Base-by-base conservation (phyloP, 2,113 vertebrate genomes). In the Corvus cornix region DNA sequence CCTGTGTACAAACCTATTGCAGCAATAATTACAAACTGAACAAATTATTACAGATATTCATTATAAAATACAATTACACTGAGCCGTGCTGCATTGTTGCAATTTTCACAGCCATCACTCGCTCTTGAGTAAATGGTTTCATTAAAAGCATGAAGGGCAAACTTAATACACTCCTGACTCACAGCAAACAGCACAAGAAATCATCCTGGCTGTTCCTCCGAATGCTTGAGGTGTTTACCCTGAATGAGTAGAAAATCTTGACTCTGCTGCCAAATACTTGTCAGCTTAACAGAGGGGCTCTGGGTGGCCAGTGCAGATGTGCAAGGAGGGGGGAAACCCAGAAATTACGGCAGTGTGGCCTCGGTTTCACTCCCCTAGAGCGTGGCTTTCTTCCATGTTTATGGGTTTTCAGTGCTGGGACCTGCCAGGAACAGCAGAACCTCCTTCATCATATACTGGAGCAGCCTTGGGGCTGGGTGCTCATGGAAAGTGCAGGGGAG, bases 51-150 rank as follows among this genome's bases (percentile, higher is more conserved):
- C 39, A 82, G 84, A 84, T 92, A 87, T 68, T 95, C 68, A 77
- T 96, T 94, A 90, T 48, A 56, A 92, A 87, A 75, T 49, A 55
- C n/a, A 91, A 94, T 96, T 93, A 86, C 64, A 17, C 77, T 10
- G 60, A 51, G 21, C 63, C 2, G 1, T 66, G 43, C 80, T 82
- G 73, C 33, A 46, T 66, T 81, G 79, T 86, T 93, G 26, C 76
- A 69, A 74, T 95, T 83, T 37, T 60, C 79, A 88, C 15, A 95
- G 30, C 86, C 56, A 73, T 62, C 10, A 6, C 64, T 87, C 78
- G 52, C 79, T 95, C 76, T 75, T 74, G 79, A 95, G 56, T 91
- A 97, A 97, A 96, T 92, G 92, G 96, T 95, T 92, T 94, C 88
- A 84, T 96, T 96, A 94, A 19, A 89, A 72, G 60, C 84, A 81